A percentile compares a stretch with the other conserved stretches of the same genome.
Evolutionary conservation across 53 echinoderm and acorn worm species (phyloP).

Genomic region (Zoroaster sp.): DNA sequence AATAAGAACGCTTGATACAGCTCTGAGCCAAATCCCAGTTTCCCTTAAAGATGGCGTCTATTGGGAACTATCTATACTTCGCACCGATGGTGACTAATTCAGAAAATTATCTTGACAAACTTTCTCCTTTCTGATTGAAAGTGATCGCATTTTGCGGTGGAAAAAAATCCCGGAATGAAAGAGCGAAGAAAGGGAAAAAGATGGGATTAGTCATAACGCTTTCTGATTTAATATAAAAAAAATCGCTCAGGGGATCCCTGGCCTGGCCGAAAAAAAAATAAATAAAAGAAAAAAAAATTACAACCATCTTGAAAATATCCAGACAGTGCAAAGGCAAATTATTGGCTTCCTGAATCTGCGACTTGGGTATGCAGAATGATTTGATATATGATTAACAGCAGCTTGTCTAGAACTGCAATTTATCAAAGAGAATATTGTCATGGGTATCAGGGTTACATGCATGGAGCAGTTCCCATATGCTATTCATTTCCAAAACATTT

Average conservation of each 20-base stretch:
- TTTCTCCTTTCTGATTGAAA: background rate
- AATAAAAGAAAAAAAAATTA: background rate
- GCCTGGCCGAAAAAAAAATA: too few species aligned
- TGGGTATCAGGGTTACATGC: constrained; percentile 3
- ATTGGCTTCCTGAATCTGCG: background rate
- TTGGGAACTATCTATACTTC: too few species aligned
- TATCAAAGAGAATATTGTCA: background rate
- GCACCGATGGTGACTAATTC: background rate
- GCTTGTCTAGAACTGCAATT: constrained; percentile 10
- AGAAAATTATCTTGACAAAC: background rate
- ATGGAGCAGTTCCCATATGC: background rate
- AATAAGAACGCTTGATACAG: too few species aligned
- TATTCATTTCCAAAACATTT: constrained; percentile 10
- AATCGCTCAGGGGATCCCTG: constrained; percentile 7
- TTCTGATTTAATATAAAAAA: constrained; percentile 17
- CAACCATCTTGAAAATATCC: constrained; percentile 19
- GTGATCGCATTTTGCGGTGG: background rate
- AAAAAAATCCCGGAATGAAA: background rate
- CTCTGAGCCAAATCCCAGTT: too few species aligned
- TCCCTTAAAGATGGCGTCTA: too few species aligned
- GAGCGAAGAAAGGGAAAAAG: background rate
- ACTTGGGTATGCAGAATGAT: background rate
- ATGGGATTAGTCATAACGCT: constrained; percentile 7
- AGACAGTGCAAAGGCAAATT: background rate
- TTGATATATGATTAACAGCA: constrained; percentile 23